Percentiles rank a stretch among this genome's conserved stretches.
phyloP scores from a whole-genome alignment of 2,797 vertebrate species.

The Eupleurogrammus muticus region DNA sequence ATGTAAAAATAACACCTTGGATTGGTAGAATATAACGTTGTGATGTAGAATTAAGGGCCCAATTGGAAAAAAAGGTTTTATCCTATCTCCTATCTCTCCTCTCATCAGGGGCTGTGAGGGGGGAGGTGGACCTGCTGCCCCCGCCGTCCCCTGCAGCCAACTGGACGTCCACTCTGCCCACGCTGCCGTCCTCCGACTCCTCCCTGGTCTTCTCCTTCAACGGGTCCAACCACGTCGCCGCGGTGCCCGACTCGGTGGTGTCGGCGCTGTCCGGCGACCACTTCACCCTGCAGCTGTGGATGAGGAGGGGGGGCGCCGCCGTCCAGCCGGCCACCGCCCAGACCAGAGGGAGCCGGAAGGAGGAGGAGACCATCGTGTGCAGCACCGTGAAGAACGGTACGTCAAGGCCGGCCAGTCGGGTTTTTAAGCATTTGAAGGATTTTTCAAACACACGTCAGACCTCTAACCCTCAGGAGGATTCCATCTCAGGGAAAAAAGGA shows the following conservation, averaged over 20 bases:
- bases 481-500: constrained; percentile 14
- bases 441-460: neutral
- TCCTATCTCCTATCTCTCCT: neutral
- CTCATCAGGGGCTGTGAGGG: constrained; percentile 91
- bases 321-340: constrained; percentile 78
- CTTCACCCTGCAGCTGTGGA: constrained; percentile 97
- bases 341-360: constrained; percentile 87
- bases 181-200: constrained; percentile 96
- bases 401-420: constrained; percentile 54
- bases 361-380: constrained; percentile 95
- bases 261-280: constrained; percentile 92
- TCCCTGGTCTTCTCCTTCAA: constrained; percentile 99
- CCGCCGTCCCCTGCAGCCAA: constrained; percentile 92
- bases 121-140: constrained; percentile 95
- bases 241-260: constrained; percentile 89
- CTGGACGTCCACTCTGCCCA: constrained; percentile 93
- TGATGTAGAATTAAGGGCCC: no score
- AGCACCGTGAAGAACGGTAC: constrained; percentile 94
- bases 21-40: no score
- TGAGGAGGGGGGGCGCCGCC: constrained; percentile 90
- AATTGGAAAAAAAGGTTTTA: no score
- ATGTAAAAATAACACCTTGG: no score
- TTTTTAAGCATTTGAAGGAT: neutral
- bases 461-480: neutral
- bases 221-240: constrained; percentile 91